A percentile compares a stretch with the other conserved stretches of the same genome.
These are phyloP conservation scores for Tupaia tana DNA, from an alignment of 2,113 vertebrate species.

Conservation along the genomic window DNA sequence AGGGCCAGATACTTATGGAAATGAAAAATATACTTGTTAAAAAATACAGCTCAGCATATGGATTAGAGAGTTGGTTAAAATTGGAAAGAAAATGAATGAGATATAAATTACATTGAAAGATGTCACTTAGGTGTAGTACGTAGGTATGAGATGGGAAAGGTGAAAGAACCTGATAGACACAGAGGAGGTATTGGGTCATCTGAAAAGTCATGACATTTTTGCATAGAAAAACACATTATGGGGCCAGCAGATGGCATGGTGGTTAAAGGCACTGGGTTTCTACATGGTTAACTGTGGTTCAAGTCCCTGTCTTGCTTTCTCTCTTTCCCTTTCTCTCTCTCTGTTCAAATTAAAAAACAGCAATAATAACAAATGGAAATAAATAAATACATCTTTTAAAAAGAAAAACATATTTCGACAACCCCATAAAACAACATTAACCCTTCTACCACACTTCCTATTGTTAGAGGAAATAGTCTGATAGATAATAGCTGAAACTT, in stretches of 20 bases:
- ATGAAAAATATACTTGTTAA: neutral
- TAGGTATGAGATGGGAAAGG: neutral
- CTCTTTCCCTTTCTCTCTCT: too few species aligned
- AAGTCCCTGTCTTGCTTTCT: too few species aligned
- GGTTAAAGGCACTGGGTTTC: too few species aligned
- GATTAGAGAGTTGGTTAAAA: neutral
- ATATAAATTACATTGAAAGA: neutral
- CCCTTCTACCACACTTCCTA: neutral
- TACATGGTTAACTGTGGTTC: too few species aligned
- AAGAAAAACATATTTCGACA: too few species aligned
- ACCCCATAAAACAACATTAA: neutral
- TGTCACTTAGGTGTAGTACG: neutral
- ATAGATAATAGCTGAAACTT: neutral
- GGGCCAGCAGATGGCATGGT: too few species aligned
- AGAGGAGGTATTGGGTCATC: neutral
- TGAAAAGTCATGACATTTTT: too few species aligned
- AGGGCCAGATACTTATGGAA: neutral
- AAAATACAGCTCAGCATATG: neutral
- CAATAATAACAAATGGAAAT: too few species aligned
- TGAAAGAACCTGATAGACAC: neutral
- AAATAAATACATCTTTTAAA: too few species aligned
- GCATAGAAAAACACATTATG: too few species aligned
- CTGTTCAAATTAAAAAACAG: too few species aligned
- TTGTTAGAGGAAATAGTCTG: neutral
- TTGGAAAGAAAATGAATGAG: neutral